Percentiles rank a stretch among this genome's conserved stretches.
Evolutionary conservation across 2,888 invertebrate genomes (phyloP).

Genomic region (Lycophotia porphyrea): DNA sequence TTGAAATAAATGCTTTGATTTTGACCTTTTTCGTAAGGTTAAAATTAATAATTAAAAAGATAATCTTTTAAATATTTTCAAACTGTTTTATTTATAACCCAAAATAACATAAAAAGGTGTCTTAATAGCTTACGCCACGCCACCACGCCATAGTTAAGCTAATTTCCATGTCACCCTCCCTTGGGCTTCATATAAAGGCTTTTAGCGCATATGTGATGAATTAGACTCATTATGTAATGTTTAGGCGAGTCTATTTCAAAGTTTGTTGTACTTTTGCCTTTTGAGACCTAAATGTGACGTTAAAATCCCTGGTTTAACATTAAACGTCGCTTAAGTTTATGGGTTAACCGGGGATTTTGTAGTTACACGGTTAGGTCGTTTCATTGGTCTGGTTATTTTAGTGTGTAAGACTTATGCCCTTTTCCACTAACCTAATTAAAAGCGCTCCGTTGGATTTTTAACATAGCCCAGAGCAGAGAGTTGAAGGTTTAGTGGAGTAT

Average conservation of each 20-base stretch:
- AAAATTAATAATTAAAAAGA: no score
- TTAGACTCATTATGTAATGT: constrained; percentile 13
- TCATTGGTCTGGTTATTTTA: constrained; percentile 7
- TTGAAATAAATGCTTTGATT: no score
- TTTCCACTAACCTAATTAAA: background rate
- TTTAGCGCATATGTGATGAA: constrained; percentile 51
- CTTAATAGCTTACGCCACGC: background rate
- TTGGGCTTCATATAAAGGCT: constrained; percentile 38
- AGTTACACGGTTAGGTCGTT: background rate
- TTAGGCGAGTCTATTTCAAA: constrained; percentile 4
- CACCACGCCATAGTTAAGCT: constrained; percentile 3
- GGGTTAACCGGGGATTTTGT: background rate
- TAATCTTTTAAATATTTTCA: no score
- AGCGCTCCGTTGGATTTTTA: no score
- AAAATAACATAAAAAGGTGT: background rate
- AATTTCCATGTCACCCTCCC: constrained; percentile 47
- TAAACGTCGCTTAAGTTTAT: background rate
- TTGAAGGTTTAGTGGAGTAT: no score
- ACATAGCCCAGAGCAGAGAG: no score
- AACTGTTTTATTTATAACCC: no score
- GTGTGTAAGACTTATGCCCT: background rate
- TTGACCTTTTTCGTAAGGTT: no score
- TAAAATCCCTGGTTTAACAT: background rate
- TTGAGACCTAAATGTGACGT: background rate
- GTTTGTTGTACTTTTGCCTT: constrained; percentile 4